Conservation (phyloP, 1,140 invertebrate genomes). For the Camponotus pennsylvanicus region DNA sequence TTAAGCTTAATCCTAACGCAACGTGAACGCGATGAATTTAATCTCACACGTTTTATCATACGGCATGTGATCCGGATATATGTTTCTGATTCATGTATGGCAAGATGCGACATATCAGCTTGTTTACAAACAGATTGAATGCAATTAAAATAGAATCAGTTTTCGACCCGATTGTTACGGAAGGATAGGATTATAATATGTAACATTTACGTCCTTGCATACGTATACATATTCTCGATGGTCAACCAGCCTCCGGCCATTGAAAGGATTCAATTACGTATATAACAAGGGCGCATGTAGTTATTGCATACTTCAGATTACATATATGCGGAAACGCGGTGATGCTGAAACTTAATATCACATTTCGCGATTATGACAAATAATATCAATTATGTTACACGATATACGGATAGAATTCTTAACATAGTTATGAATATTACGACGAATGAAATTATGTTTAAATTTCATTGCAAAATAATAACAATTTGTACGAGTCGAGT, state of each 20-base stretch:
- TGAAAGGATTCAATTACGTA: constrained; percentile 50
- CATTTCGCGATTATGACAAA: background rate
- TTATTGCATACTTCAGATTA: constrained; percentile 36
- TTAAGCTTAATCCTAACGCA: background rate
- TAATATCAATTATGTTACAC: constrained; percentile 27
- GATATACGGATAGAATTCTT: background rate
- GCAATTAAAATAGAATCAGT: constrained; percentile 46
- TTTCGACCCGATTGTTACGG: constrained; percentile 52
- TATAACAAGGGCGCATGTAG: constrained; percentile 1
- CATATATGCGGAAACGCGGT: background rate
- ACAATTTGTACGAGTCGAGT: background rate
- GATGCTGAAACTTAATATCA: background rate
- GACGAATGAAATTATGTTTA: background rate
- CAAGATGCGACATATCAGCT: constrained; percentile 41
- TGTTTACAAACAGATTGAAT: constrained; percentile 31
- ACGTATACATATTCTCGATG: background rate
- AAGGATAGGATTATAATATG: constrained; percentile 59
- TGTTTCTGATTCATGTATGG: background rate
- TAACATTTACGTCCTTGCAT: constrained; percentile 31
- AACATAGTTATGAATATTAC: background rate
- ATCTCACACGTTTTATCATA: background rate
- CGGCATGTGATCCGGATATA: background rate
- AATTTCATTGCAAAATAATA: background rate
- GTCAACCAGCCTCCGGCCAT: background rate
- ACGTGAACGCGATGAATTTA: background rate